Base-by-base conservation (phyloP, 2,113 vertebrate genomes). In the Trematocara variabile region DNA sequence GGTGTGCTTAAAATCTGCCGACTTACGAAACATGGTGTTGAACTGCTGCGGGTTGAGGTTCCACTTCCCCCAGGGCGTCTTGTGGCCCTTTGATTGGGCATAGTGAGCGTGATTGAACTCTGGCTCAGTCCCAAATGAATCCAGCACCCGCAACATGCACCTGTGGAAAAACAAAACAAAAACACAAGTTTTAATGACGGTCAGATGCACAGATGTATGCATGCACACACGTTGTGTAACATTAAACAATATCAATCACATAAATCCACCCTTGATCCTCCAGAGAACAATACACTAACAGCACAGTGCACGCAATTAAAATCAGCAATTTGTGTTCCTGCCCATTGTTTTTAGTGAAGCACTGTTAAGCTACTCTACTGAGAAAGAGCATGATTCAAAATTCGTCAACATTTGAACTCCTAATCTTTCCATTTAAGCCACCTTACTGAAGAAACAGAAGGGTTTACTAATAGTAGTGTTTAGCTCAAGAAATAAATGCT, bases 1-100 rank as follows among this genome's bases (percentile, higher is more conserved):
- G 12, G 20, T 44, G 65, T 44, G 20, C 39, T 60, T 30, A 79
- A 14, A 25, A 30, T 46, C 41, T 46, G 25, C 2, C 0, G 3
- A 98, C 98, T 98, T 96, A 99, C 98, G 98, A 92, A 99, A 99
- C 99, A 99, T 99, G 77, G 99, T 99, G 92, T 99, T 99, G 94
- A 99, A 99, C 94, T 99, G 99, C 88, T 99, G 98, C 1, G 98
- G 99, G 94, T 99, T 99, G 83, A 99, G 97, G 95, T 99, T 99
- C 99, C 99, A 99, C 94, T 99, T 99, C 50, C 99, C 99, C 99
- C 99, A 99, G 0, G 99, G 99, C 0, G 99, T 99, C 95, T 99
- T 99, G 94, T 99, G 99, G 28, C 99, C 99, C 95, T 99, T 99
- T 5, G 98, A 98, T 92, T 99, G 99, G 52, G 99, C 98, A 53